These are phyloP conservation scores for Phragmatobia fuliginosa DNA, from an alignment of 2,888 invertebrate genomes.

Conservation along the genomic window DNA sequence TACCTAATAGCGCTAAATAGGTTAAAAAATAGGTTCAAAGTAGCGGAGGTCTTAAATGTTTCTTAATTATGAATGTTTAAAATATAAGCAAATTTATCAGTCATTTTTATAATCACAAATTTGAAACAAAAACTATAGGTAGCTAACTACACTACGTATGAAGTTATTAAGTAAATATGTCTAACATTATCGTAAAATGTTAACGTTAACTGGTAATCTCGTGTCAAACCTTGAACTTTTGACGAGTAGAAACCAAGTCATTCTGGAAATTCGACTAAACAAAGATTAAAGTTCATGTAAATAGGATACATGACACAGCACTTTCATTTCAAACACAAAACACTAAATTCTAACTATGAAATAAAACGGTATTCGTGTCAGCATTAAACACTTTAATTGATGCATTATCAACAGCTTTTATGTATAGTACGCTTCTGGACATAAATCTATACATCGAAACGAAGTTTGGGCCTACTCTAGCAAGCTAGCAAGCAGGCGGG, in stretches of 20 bases:
- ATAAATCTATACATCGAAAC: no score
- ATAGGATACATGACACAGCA: not conserved
- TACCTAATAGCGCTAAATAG: no score
- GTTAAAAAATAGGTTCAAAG: no score
- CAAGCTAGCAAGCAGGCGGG: no score
- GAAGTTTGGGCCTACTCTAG: no score
- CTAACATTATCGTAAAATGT: not conserved
- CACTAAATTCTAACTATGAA: not conserved
- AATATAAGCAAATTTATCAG: no score
- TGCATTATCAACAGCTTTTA: no score
- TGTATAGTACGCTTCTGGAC: no score
- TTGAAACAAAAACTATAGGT: not conserved
- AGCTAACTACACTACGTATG: not conserved
- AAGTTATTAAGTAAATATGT: not conserved
- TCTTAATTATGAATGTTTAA: no score
- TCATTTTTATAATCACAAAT: not conserved
- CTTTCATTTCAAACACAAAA: not conserved
- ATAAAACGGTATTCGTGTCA: not conserved
- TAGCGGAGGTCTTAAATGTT: no score
- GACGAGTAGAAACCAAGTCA: not conserved
- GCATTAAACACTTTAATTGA: not conserved
- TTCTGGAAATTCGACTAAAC: not conserved
- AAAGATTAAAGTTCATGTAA: constrained; percentile 1
- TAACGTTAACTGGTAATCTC: not conserved
- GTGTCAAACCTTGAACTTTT: constrained; percentile 8